Evolutionary conservation across 2,113 vertebrate genomes (phyloP).

Genomic region (Holacanthus passer): DNA sequence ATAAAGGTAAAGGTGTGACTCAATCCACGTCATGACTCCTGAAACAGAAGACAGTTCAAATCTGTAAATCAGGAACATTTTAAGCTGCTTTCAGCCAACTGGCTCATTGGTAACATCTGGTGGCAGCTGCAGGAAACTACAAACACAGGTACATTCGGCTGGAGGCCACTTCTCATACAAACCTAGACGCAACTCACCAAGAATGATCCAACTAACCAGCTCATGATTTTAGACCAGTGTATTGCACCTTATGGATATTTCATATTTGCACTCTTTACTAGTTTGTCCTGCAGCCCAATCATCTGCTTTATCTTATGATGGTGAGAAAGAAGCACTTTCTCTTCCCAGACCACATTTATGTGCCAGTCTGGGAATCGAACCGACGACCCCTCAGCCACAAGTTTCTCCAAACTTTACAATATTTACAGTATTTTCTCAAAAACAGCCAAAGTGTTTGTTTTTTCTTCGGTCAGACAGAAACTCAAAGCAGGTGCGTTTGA

Average conservation of each 20-base stretch:
- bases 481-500: background rate
- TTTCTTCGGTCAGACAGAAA: background rate
- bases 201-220: no score
- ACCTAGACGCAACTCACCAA: no score
- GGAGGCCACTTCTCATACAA: no score
- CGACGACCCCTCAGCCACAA: background rate
- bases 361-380: background rate
- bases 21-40: background rate
- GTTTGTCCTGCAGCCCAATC: no score
- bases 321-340: background rate
- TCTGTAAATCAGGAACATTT: background rate
- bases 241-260: no score
- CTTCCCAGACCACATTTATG: background rate
- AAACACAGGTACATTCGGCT: no score
- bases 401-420: background rate
- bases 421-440: background rate
- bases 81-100: background rate
- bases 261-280: no score
- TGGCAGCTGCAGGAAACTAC: slow-evolving; percentile 17
- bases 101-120: background rate
- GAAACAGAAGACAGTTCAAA: background rate
- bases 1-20: background rate
- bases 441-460: background rate
- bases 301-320: no score
- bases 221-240: no score